Conservation (phyloP, 2,113 vertebrate species). For the Alouatta palliata region DNA sequence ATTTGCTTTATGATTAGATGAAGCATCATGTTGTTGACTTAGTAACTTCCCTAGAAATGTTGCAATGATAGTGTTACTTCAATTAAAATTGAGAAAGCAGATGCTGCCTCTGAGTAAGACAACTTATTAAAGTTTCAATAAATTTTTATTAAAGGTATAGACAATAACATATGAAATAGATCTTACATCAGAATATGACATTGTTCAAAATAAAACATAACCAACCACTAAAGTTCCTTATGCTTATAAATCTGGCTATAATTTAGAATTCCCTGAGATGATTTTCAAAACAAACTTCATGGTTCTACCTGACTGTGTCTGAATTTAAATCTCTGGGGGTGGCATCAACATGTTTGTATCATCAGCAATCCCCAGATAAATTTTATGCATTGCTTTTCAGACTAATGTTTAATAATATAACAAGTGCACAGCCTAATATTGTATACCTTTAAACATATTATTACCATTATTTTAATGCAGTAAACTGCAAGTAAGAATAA, state of each 20-base stretch:
- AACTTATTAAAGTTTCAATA: slow-evolving; percentile 2
- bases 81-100: slow-evolving; percentile 13
- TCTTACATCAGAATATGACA: not conserved
- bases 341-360: not conserved
- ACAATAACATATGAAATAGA: not conserved
- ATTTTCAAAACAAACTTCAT: not conserved
- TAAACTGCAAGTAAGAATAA: slow-evolving; percentile 7
- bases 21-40: not conserved
- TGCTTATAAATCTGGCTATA: not conserved
- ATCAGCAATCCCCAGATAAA: not conserved
- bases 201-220: not conserved
- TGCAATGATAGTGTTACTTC: slow-evolving; percentile 12
- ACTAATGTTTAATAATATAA: not conserved
- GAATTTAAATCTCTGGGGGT: not conserved
- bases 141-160: not conserved
- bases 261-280: not conserved
- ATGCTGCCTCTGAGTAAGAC: not conserved
- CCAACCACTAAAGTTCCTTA: not conserved
- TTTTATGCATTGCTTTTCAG: not conserved
- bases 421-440: not conserved
- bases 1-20: slow-evolving; percentile 18
- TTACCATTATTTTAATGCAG: not conserved
- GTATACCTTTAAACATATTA: not conserved
- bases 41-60: not conserved
- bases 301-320: not conserved